Percentiles rank a stretch among this genome's conserved stretches.
phyloP scores from a whole-genome alignment of 2,888 invertebrate species.

The Eilema griseolum region DNA sequence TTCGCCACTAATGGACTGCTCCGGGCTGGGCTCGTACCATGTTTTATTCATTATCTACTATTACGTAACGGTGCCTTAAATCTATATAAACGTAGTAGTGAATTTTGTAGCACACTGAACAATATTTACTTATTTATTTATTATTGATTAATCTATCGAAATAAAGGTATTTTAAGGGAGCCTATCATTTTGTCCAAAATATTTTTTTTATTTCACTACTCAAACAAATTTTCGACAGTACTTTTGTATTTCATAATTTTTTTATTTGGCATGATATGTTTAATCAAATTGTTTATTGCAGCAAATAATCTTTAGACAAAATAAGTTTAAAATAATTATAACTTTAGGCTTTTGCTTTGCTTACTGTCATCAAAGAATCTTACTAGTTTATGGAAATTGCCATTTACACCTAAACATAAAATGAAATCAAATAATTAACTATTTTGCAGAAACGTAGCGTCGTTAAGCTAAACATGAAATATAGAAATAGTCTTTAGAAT shows the following conservation, averaged over 20 bases:
- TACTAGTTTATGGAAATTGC: too few relatives aligned
- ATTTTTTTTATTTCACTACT: too few relatives aligned
- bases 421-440: too few relatives aligned
- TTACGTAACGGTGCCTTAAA: not conserved
- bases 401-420: too few relatives aligned
- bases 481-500: not conserved
- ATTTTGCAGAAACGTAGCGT: too few relatives aligned
- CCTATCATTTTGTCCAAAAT: too few relatives aligned
- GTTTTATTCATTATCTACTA: conserved; percentile 36
- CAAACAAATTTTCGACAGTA: too few relatives aligned
- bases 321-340: not conserved
- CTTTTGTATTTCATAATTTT: too few relatives aligned
- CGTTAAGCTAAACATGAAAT: too few relatives aligned
- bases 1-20: conserved; percentile 46
- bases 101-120: not conserved
- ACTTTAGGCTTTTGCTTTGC: not conserved
- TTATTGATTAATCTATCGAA: not conserved
- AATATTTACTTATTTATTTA: not conserved
- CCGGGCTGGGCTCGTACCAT: conserved; percentile 19
- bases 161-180: too few relatives aligned
- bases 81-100: not conserved
- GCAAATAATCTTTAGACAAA: not conserved
- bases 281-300: too few relatives aligned
- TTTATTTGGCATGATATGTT: too few relatives aligned
- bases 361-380: not conserved